Evolutionary conservation across 1,140 invertebrate species (phyloP), one percentile per base, ranked within the genome.

Genomic region (Atopsyche davidsoni): DNA sequence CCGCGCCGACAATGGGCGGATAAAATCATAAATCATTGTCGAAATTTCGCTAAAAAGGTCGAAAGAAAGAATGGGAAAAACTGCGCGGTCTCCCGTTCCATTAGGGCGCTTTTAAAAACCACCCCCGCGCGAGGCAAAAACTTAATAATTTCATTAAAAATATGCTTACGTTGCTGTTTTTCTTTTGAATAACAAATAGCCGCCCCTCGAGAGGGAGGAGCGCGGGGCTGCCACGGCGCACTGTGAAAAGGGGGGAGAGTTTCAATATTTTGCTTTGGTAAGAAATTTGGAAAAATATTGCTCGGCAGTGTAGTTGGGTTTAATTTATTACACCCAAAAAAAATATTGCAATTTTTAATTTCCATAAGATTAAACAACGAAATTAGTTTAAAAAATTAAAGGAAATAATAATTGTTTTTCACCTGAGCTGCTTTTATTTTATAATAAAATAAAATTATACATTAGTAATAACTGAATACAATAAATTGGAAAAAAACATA

Each of bases 121-220:
- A 51, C 56, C 56, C 56, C 31, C 38, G 44, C 43, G 31, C 39
- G 50, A 44, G 50, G 55, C 40, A 46, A 54, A 58, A 58, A 58
- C 56, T 54, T 58, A 53, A 57, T 58, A 58, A 58, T 58, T 58
- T 58, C 56, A 58, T 58, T 58, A 58, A 58, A 58, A 58, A 58
- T 43, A 53, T 53, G 51, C 56, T 58, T 58, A 58, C 56, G 56
- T 44, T 58, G 56, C 56, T 58, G 48, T 58, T 58, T 58, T 58
- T 50, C 56, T 58, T 58, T 52, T 58, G 56, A 58, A 58, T 54
- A 53, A 54, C 56, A 58, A 58, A 58, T 58, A 58, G 48, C 56
- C 48, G 48, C 39, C 46, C 46, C 24, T 22, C 16, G 19, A 18
- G 16, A 11, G 13, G 31, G 16, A 38, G 36, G 16, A 19, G 34